A percentile compares a stretch with the other conserved stretches of the same genome.
phyloP scores from a whole-genome alignment of 2,888 invertebrate species.

The Hoplodrina ambigua region DNA sequence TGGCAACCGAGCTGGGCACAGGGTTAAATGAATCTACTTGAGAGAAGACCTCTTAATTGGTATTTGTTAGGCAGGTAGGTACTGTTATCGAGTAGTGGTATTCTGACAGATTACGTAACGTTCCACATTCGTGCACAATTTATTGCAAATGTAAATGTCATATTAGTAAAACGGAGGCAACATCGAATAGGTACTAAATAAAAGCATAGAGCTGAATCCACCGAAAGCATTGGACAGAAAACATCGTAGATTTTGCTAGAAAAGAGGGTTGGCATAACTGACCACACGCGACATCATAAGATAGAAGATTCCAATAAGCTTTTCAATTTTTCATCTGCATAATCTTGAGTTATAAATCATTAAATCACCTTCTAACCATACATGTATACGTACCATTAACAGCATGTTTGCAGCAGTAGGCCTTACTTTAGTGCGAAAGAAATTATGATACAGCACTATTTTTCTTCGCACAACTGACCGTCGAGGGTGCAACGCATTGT shows the following conservation, averaged over 20 bases:
- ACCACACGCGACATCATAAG: no score
- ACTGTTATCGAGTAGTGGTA: slow-evolving; percentile 20
- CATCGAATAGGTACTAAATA: no score
- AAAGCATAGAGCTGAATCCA: no score
- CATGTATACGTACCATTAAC: slow-evolving; percentile 91
- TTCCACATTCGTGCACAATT: neutral
- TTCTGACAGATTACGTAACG: slow-evolving; percentile 10
- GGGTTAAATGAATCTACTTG: slow-evolving; percentile 49
- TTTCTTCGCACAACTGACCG: slow-evolving; percentile 92
- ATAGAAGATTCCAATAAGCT: no score
- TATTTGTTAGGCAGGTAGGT: slow-evolving; percentile 44
- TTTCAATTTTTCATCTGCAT: neutral
- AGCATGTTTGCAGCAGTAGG: slow-evolving; percentile 95
- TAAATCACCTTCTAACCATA: neutral
- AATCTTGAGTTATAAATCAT: neutral
- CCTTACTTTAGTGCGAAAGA: slow-evolving; percentile 93
- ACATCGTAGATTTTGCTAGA: no score
- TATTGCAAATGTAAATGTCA: neutral
- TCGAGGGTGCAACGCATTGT: slow-evolving; percentile 89
- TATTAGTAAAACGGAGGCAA: no score
- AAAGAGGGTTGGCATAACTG: no score
- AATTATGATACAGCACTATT: slow-evolving; percentile 94
- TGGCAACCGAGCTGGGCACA: neutral
- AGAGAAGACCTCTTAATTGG: slow-evolving; percentile 36
- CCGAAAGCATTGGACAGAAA: no score